These are phyloP conservation scores for Mormyrops boulengeri DNA, from an alignment of 2,797 vertebrate genomes.

Conservation along the genomic window DNA sequence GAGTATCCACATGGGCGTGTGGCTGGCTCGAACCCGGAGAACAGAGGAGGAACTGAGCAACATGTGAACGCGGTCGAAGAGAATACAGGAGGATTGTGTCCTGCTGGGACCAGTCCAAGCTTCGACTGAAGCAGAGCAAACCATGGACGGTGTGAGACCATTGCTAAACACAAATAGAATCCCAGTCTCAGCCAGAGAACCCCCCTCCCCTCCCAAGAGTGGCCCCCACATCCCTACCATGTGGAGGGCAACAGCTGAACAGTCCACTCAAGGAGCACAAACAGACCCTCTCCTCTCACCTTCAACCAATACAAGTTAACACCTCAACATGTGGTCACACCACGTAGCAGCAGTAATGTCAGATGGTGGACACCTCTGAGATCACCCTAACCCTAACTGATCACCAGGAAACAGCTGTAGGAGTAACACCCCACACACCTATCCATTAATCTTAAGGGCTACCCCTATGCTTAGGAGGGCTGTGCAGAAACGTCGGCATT, in stretches of 20 bases:
- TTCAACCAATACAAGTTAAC: neutral
- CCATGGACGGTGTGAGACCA: neutral
- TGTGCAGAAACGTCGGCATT: neutral
- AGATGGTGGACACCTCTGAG: neutral
- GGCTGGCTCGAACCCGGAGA: neutral
- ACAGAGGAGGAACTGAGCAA: neutral
- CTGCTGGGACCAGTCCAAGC: conserved; percentile 4
- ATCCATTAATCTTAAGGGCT: neutral
- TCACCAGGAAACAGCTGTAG: neutral
- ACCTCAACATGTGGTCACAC: neutral
- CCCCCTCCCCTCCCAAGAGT: neutral
- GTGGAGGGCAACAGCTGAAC: neutral
- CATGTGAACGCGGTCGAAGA: neutral
- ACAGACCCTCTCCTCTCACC: neutral
- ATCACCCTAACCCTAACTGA: neutral
- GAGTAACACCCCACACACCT: neutral
- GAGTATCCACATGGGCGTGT: neutral
- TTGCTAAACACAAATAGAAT: conserved; percentile 3
- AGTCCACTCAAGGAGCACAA: neutral
- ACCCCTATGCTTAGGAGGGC: neutral
- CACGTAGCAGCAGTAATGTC: neutral
- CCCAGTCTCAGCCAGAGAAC: neutral
- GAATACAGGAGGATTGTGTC: conserved; percentile 17
- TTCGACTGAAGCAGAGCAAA: neutral
- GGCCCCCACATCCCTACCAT: neutral